Evolutionary conservation across 1,140 invertebrate species (phyloP).

Genomic region (Tribolium castaneum): DNA sequence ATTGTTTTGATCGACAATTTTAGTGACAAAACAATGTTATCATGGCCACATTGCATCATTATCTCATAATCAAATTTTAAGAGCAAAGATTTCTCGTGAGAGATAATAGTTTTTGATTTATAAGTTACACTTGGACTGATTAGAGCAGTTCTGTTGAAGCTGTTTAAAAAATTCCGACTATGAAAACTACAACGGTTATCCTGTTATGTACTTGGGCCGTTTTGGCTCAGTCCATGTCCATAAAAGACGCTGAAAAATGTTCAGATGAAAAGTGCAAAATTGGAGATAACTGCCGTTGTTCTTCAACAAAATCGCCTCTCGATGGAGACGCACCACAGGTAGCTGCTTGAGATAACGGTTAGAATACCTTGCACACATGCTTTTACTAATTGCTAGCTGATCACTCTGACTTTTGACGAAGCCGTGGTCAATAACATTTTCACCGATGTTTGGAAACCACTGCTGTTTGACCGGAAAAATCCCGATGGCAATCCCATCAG

Average conservation of each 20-base stretch:
- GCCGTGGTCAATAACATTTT: constrained; percentile 73
- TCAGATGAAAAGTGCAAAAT: constrained; percentile 37
- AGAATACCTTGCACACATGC: background rate
- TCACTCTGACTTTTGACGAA: constrained; percentile 77
- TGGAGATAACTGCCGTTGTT: constrained; percentile 48
- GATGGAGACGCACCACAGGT: constrained; percentile 50
- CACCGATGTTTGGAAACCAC: constrained; percentile 69
- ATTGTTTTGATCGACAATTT: background rate
- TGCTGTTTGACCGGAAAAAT: constrained; percentile 71
- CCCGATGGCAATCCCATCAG: constrained; percentile 73
- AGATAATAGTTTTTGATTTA: no score
- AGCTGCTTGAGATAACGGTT: constrained; percentile 5
- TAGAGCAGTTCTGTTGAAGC: background rate
- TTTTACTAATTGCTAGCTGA: constrained; percentile 65
- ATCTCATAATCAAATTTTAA: background rate
- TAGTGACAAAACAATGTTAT: background rate
- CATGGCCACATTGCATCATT: background rate
- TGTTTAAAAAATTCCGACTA: background rate
- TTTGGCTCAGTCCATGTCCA: background rate
- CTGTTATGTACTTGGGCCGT: background rate
- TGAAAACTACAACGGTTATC: background rate
- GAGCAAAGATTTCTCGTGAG: background rate
- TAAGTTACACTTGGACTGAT: no score
- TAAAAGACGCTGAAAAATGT: constrained; percentile 44
- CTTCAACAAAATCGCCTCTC: constrained; percentile 39